phyloP scores from a whole-genome alignment of 2,888 invertebrate genomes.

The Ethmia dodecea region DNA sequence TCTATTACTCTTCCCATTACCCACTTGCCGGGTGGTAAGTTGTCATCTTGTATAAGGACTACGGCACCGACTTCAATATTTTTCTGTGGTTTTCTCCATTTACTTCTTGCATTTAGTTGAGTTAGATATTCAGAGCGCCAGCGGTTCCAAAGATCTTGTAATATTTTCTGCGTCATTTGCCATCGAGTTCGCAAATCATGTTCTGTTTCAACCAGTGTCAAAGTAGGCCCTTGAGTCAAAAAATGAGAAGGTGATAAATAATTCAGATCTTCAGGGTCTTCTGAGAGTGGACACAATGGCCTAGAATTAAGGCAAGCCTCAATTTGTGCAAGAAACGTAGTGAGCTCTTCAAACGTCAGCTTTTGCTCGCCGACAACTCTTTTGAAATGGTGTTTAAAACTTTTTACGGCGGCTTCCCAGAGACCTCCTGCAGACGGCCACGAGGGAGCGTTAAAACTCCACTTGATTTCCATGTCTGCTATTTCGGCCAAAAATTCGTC shows the following conservation, averaged over 20 bases:
- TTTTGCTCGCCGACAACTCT: slow-evolving; percentile 23
- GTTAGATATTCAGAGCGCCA: slow-evolving; percentile 21
- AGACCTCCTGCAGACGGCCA: slow-evolving; percentile 13
- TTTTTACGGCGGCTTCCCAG: slow-evolving; percentile 13
- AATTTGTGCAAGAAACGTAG: slow-evolving; percentile 20
- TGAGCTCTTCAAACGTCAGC: slow-evolving; percentile 22
- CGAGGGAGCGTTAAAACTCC: slow-evolving; percentile 13
- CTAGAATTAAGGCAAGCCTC: slow-evolving; percentile 23
- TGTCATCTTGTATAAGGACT: slow-evolving; percentile 21
- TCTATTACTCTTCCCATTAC: slow-evolving; percentile 17
- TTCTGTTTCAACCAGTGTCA: slow-evolving; percentile 19
- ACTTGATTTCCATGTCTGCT: slow-evolving; percentile 8
- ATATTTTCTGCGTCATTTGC: slow-evolving; percentile 21
- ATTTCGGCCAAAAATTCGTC: slow-evolving; percentile 3
- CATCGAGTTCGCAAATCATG: slow-evolving; percentile 21
- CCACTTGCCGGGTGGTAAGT: slow-evolving; percentile 22
- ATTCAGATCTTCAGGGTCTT: slow-evolving; percentile 21
- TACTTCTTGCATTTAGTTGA: slow-evolving; percentile 16
- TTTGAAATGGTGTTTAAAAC: slow-evolving; percentile 15
- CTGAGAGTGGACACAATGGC: slow-evolving; percentile 20
- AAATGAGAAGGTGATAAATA: slow-evolving; percentile 23
- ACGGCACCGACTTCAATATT: slow-evolving; percentile 20
- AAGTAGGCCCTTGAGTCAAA: slow-evolving; percentile 14
- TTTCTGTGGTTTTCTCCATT: slow-evolving; percentile 17
- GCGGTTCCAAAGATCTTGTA: slow-evolving; percentile 21